phyloP scores from a whole-genome alignment of 2,888 invertebrate genomes.

The Athalia rosae region DNA sequence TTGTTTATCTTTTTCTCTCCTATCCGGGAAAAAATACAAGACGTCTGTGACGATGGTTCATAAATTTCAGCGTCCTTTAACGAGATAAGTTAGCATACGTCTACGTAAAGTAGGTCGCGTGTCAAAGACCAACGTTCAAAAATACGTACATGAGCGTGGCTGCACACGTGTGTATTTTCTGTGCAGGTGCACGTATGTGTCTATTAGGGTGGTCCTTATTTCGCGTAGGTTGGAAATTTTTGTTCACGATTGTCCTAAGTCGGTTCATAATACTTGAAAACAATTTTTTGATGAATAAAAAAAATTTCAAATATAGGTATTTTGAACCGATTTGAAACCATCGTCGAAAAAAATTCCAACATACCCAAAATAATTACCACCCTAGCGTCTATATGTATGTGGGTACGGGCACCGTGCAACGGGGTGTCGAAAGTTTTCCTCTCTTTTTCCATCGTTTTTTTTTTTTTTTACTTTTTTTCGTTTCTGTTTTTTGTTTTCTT shows the following conservation, averaged over 20 bases:
- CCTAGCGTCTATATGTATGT: too few relatives aligned
- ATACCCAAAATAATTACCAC: too few relatives aligned
- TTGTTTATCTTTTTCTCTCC: neutral
- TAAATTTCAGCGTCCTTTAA: slow-evolving; percentile 55
- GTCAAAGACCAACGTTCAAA: slow-evolving; percentile 61
- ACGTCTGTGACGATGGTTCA: too few relatives aligned
- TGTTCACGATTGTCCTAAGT: too few relatives aligned
- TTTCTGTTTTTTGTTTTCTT: slow-evolving; percentile 59
- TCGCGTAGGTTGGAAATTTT: too few relatives aligned
- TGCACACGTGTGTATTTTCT: slow-evolving; percentile 4
- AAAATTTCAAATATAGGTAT: too few relatives aligned
- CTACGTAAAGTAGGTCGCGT: slow-evolving; percentile 70
- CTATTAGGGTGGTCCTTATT: too few relatives aligned
- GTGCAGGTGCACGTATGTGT: slow-evolving; percentile 29
- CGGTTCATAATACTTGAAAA: too few relatives aligned
- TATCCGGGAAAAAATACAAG: neutral
- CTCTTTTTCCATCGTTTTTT: slow-evolving; percentile 60
- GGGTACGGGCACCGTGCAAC: slow-evolving; percentile 46
- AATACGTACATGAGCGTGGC: neutral
- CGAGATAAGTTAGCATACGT: slow-evolving; percentile 63
- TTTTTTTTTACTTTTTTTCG: slow-evolving; percentile 59
- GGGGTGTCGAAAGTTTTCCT: slow-evolving; percentile 65
- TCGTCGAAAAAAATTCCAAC: too few relatives aligned
- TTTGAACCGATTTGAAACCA: too few relatives aligned
- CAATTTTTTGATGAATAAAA: too few relatives aligned